These are phyloP conservation scores for Lipotes vexillifer DNA, from an alignment of 2,113 vertebrate genomes.

Conservation along the genomic window DNA sequence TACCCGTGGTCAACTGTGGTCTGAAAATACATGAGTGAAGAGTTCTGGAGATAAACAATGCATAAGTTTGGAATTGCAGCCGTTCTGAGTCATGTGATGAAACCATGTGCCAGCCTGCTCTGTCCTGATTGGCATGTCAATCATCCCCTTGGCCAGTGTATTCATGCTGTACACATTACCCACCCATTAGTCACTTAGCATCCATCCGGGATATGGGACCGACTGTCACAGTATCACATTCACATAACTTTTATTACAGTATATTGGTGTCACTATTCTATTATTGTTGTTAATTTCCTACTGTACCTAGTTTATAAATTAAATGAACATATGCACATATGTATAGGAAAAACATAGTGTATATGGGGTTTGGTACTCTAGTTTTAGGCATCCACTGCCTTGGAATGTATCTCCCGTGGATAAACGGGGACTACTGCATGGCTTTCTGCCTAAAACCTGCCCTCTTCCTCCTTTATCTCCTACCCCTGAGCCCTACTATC, in stretches of 20 bases:
- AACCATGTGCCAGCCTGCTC: fast-evolving
- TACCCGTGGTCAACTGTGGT: background rate
- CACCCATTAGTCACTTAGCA: background rate
- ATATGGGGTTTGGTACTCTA: background rate
- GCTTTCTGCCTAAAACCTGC: background rate
- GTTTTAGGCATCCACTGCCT: background rate
- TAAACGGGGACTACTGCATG: background rate
- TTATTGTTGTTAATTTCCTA: background rate
- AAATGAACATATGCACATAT: background rate
- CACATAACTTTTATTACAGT: background rate
- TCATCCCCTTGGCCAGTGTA: background rate
- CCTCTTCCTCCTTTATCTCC: background rate
- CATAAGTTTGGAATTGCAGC: background rate
- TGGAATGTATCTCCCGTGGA: background rate
- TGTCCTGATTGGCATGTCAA: too few species aligned
- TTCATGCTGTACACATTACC: background rate
- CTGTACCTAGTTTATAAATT: background rate
- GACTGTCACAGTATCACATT: background rate
- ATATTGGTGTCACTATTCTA: background rate
- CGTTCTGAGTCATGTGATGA: background rate
- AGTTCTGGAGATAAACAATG: background rate
- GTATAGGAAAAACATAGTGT: background rate
- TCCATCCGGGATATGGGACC: background rate
- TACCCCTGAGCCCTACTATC: too few species aligned
- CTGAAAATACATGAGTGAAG: background rate